Conservation (phyloP, 2,113 vertebrate species). For the Hippopotamus amphibius region DNA sequence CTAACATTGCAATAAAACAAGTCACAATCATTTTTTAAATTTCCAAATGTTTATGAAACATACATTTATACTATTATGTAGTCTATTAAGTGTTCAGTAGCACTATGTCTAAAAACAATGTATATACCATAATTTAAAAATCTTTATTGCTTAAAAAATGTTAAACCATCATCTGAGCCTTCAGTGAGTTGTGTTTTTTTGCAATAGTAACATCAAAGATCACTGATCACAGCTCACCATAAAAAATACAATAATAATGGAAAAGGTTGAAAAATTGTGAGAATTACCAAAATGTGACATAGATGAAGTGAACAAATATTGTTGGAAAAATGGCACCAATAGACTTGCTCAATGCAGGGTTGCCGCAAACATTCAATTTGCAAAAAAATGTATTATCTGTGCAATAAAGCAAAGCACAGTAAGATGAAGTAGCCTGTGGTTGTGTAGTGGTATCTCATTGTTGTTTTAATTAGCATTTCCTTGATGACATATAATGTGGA, state of each 20-base stretch:
- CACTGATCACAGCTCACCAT: neutral
- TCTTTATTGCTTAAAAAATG: neutral
- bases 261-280: neutral
- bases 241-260: neutral
- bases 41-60: neutral
- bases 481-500: neutral
- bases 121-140: neutral
- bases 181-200: neutral
- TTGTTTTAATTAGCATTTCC: neutral
- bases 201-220: neutral
- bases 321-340: neutral
- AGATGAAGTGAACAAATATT: neutral
- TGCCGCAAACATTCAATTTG: neutral
- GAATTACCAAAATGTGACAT: neutral
- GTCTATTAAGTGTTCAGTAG: neutral
- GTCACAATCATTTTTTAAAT: neutral
- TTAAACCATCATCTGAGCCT: neutral
- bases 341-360: neutral
- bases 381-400: neutral
- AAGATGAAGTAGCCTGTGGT: neutral
- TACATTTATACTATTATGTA: neutral
- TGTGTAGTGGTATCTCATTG: neutral
- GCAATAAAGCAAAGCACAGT: neutral
- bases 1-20: too few species aligned
- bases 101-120: neutral